Conservation (phyloP, 2,888 invertebrate genomes). For the Colostygia pectinataria region DNA sequence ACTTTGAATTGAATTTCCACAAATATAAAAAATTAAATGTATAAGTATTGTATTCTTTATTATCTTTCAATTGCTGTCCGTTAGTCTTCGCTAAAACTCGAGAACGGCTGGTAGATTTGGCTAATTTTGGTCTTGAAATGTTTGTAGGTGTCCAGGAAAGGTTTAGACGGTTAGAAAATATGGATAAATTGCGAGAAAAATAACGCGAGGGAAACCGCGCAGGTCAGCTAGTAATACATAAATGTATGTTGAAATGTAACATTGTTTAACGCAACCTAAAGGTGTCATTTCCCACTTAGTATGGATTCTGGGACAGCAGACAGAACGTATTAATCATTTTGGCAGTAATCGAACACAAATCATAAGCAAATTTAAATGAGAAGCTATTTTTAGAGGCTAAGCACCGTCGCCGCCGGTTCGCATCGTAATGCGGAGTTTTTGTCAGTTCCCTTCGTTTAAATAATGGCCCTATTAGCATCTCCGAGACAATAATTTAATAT, state of each 20-base stretch:
- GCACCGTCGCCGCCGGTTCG: conserved; percentile 23
- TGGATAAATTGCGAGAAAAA: too few species aligned
- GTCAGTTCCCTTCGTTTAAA: conserved; percentile 55
- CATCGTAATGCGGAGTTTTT: conserved; percentile 44
- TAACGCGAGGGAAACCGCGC: too few species aligned
- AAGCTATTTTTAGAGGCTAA: conserved; percentile 23
- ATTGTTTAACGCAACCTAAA: neutral
- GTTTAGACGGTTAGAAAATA: too few species aligned
- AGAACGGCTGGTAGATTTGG: too few species aligned
- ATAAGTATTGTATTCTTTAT: too few species aligned
- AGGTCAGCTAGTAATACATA: too few species aligned
- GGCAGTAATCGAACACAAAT: conserved; percentile 27
- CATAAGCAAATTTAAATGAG: conserved; percentile 28
- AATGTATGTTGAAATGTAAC: neutral
- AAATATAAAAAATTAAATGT: too few species aligned
- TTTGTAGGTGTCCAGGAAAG: too few species aligned
- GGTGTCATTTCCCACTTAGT: neutral
- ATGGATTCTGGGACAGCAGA: conserved; percentile 10
- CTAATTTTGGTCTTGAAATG: too few species aligned
- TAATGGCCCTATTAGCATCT: conserved; percentile 72
- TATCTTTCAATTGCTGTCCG: too few species aligned
- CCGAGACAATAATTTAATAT: conserved; percentile 68
- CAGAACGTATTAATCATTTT: conserved; percentile 18
- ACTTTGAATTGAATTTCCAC: too few species aligned
- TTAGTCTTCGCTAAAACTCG: too few species aligned